These are phyloP conservation scores for Nansenia antarctica DNA, from an alignment of 2,113 vertebrate species.

Conservation along the genomic window DNA sequence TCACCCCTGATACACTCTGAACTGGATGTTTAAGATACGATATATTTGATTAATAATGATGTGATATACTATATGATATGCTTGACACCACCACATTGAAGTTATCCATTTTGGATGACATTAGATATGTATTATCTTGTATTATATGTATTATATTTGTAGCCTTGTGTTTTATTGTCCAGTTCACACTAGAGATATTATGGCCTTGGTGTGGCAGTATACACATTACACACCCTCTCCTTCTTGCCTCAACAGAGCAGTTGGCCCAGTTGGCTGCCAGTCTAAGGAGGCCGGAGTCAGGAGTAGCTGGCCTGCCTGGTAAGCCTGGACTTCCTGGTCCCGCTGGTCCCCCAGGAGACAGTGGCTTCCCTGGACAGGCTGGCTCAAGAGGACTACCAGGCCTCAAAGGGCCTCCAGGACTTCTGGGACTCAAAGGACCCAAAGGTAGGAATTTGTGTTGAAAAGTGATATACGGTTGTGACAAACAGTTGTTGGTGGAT, in stretches of 20 bases:
- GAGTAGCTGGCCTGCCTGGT: slow-evolving; percentile 88
- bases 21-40: too few relatives aligned
- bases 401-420: slow-evolving; percentile 91
- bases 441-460: slow-evolving; percentile 83
- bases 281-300: slow-evolving; percentile 89
- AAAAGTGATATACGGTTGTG: not conserved
- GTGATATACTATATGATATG: too few relatives aligned
- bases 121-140: too few relatives aligned
- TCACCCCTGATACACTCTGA: too few relatives aligned
- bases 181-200: too few relatives aligned
- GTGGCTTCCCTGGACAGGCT: slow-evolving; percentile 90
- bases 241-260: slow-evolving; percentile 81
- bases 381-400: slow-evolving; percentile 91
- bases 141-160: too few relatives aligned
- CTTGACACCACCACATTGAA: too few relatives aligned
- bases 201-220: not conserved
- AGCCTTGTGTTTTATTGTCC: too few relatives aligned
- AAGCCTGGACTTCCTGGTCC: slow-evolving; percentile 87
- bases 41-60: too few relatives aligned
- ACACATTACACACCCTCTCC: slow-evolving; percentile 12
- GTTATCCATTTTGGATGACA: too few relatives aligned
- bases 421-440: slow-evolving; percentile 84
- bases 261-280: slow-evolving; percentile 93
- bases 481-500: too few relatives aligned
- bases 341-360: slow-evolving; percentile 86